Evolutionary conservation across 1,140 invertebrate genomes (phyloP), one percentile per base, ranked within the genome.

Genomic region (Drosophila gunungcola): DNA sequence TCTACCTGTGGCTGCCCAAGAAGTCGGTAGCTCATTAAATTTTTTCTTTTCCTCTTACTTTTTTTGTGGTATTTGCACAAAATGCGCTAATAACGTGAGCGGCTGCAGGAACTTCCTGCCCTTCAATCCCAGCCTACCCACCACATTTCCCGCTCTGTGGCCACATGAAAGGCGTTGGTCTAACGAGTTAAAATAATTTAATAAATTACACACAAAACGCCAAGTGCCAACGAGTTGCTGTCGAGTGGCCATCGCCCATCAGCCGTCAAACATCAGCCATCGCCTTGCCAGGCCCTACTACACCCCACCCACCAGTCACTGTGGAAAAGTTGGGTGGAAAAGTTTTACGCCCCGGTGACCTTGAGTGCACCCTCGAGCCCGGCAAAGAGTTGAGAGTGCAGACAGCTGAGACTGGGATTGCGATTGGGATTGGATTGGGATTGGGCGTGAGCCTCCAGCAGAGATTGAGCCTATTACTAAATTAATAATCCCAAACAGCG

Each of bases 151-250:
- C 25, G n/a, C n/a, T 29, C 9, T 62, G 56, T 67, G 54, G 73
- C 70, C 61, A 58, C 72, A 76, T 76, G 48, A 76, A 63, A 84
- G 69, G 60, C 74, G 68, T 78, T 78, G 42, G 49, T 60, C 68
- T 78, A 88, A 86, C 78, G 78, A 85, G 74, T 88, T 86, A 81
- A 86, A 88, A 82, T 86, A 72, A 86, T 86, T 88, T 78, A 75
- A 88, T 86, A 81, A 86, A 86, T 86, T 74, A 64, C 73, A 72
- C 54, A 84, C 53, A 68, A 77, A 77, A 69, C 51, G 73, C 73
- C 74, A 52, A 77, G 74, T 77, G 74, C 51, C 65, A 76, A 64
- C 68, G 77, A 61, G 46, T 62, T 60, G 65, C 46, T 61, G 60
- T 78, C 68, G 58, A 79, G 76, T 69, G 65, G 77, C 80, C 58